Evolutionary conservation across 1,140 invertebrate species (phyloP).

Genomic region (Cyrtorhinus lividipennis): DNA sequence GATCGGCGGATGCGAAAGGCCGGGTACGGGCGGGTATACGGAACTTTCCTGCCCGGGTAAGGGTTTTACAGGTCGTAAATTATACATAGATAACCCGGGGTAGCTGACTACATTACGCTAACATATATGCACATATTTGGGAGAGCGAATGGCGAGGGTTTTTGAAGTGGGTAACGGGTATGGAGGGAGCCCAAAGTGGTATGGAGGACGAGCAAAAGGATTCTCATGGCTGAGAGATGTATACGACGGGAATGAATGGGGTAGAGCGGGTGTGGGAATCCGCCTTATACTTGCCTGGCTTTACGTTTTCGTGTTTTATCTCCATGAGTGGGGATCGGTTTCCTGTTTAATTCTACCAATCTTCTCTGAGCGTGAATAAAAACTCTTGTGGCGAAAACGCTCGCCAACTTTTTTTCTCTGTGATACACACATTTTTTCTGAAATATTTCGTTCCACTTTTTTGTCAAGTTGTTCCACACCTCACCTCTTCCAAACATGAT

Average conservation of each 20-base stretch:
- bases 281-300: not conserved
- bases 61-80: conserved; percentile 8
- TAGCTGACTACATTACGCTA: conserved; percentile 8
- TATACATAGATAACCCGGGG: conserved; percentile 6
- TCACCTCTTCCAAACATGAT: too few relatives aligned
- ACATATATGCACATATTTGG: conserved; percentile 10
- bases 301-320: too few relatives aligned
- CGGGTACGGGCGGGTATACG: not conserved
- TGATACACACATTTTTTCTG: too few relatives aligned
- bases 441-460: too few relatives aligned
- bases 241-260: too few relatives aligned
- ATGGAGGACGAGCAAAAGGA: not conserved
- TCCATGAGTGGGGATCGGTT: not conserved
- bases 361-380: not conserved
- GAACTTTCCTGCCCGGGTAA: not conserved
- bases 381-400: not conserved
- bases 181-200: not conserved
- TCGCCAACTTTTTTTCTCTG: too few relatives aligned
- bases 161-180: conserved; percentile 1
- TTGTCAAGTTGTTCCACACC: too few relatives aligned
- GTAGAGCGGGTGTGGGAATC: not conserved
- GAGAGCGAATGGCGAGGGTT: not conserved
- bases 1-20: too few relatives aligned
- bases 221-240: not conserved
- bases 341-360: not conserved